Percentiles rank a stretch among this genome's conserved stretches.
phyloP scores from a whole-genome alignment of 1,140 invertebrate species.

The Diabrotica virgifera region DNA sequence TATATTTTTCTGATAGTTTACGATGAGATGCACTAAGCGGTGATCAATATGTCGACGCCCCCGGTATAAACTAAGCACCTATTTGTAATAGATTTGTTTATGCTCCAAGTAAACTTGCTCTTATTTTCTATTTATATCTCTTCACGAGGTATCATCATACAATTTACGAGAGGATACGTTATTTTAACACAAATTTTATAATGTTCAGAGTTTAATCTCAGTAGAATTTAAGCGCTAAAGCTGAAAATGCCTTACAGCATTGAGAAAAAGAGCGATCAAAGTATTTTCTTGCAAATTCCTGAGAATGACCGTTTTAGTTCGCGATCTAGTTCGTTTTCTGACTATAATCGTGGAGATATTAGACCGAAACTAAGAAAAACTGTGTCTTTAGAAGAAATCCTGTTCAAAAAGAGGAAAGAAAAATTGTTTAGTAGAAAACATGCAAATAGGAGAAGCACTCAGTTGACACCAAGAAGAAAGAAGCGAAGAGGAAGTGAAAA shows the following conservation, averaged over 20 bases:
- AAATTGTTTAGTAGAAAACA: conserved; percentile 5
- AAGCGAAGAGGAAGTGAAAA: not conserved
- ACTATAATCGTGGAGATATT: not conserved
- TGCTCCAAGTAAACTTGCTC: not conserved
- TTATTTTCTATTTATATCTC: conserved; percentile 18
- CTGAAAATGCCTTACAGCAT: not conserved
- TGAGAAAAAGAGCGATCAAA: conserved; percentile 4
- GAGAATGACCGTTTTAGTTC: conserved; percentile 9
- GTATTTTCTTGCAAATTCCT: conserved; percentile 14
- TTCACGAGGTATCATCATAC: conserved; percentile 2
- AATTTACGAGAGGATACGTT: not conserved
- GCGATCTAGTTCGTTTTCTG: conserved; percentile 9
- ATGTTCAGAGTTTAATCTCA: not conserved
- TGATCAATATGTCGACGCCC: not conserved
- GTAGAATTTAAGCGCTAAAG: not conserved
- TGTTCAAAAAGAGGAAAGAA: not conserved
- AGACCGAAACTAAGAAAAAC: conserved; percentile 10
- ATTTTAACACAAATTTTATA: conserved; percentile 6
- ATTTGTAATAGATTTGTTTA: conserved; percentile 13
- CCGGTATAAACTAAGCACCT: not conserved
- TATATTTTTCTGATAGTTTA: not conserved
- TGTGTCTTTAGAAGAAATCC: conserved; percentile 21
- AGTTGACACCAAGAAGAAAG: not conserved
- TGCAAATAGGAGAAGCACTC: conserved; percentile 1
- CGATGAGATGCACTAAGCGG: not conserved